Percentiles rank a stretch among this genome's conserved stretches.
Conservation (phyloP, 2,888 invertebrate genomes). For the Pandemis corylana region DNA sequence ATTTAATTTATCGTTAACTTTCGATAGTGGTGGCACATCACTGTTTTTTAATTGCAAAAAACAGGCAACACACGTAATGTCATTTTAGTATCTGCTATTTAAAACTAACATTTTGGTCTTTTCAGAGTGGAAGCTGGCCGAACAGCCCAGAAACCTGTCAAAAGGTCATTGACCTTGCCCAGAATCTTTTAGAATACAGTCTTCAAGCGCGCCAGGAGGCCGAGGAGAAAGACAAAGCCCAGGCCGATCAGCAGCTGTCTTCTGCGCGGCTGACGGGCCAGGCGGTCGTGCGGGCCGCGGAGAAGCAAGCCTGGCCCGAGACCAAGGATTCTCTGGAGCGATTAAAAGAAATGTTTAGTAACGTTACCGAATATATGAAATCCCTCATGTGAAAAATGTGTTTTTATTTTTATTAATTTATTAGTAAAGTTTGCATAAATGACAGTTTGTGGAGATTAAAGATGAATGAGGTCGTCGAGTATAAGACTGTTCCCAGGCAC, state of each 20-base stretch:
- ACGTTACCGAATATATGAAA: conserved; percentile 78
- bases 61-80: too few species aligned
- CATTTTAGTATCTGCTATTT: too few species aligned
- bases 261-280: conserved; percentile 85
- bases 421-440: background rate
- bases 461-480: too few species aligned
- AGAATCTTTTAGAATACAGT: conserved; percentile 84
- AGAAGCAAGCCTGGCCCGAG: conserved; percentile 77
- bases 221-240: conserved; percentile 76
- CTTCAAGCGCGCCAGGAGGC: conserved; percentile 80
- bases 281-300: conserved; percentile 80
- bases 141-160: conserved; percentile 84
- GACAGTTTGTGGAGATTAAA: too few species aligned
- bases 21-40: too few species aligned
- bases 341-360: conserved; percentile 62
- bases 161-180: conserved; percentile 86
- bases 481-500: too few species aligned
- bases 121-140: conserved; percentile 81
- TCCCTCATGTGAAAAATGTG: conserved; percentile 60
- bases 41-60: too few species aligned
- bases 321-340: conserved; percentile 62
- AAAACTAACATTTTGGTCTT: conserved; percentile 41
- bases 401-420: background rate
- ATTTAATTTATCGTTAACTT: too few species aligned
- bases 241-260: conserved; percentile 84